phyloP scores from a whole-genome alignment of 2,797 vertebrate species.

The Brachymystax lenok region DNA sequence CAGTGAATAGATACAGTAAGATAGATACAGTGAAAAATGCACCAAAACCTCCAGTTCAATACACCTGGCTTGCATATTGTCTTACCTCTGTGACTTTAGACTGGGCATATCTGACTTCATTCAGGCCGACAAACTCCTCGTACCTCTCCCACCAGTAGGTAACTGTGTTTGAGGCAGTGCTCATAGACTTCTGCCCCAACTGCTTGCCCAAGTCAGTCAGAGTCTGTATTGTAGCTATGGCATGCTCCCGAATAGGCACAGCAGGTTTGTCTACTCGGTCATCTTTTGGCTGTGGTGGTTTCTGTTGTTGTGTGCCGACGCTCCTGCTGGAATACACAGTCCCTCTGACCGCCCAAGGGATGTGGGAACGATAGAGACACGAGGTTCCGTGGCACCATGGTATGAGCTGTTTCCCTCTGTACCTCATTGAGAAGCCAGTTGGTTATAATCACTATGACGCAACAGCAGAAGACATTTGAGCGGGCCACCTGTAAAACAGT shows the following conservation, averaged over 20 bases:
- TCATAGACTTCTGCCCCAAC: conserved; percentile 75
- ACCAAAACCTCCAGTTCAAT: not conserved
- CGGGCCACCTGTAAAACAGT: conserved; percentile 22
- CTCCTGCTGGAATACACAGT: conserved; percentile 56
- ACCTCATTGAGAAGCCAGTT: conserved; percentile 57
- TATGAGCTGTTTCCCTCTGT: conserved; percentile 58
- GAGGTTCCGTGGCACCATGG: conserved; percentile 68
- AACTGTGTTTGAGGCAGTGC: conserved; percentile 64
- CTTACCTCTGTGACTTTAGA: conserved; percentile 91
- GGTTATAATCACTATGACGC: conserved; percentile 2
- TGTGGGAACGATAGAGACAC: conserved; percentile 53
- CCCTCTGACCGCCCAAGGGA: conserved; percentile 56
- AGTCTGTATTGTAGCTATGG: conserved; percentile 64
- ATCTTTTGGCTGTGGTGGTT: conserved; percentile 25
- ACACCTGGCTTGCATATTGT: not conserved
- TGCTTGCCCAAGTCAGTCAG: conserved; percentile 73
- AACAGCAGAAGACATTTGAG: conserved; percentile 12
- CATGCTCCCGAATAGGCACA: conserved; percentile 49
- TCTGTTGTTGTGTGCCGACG: conserved; percentile 70
- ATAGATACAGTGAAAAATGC: not conserved
- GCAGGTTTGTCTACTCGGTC: conserved; percentile 60
- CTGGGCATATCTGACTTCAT: conserved; percentile 90
- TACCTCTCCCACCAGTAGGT: conserved; percentile 91
- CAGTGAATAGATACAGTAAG: not conserved
- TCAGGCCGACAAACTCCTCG: conserved; percentile 94